These are phyloP conservation scores for Rhea americana DNA, from an alignment of 2,113 vertebrate species.

Conservation along the genomic window DNA sequence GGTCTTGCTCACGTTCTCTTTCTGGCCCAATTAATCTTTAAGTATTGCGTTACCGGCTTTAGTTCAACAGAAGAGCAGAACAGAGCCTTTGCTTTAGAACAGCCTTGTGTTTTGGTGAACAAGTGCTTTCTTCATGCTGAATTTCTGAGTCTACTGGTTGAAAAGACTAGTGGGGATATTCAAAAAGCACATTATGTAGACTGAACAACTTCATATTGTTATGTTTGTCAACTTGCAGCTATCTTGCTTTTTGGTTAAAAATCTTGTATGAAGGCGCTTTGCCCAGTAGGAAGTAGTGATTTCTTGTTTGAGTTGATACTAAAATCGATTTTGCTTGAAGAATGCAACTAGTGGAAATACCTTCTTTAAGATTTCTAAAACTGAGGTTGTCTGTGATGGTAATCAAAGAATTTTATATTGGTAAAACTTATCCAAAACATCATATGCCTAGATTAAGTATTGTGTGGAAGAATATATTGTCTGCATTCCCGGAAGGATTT, in stretches of 20 bases:
- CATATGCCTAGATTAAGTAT: not conserved
- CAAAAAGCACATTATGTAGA: fast-evolving
- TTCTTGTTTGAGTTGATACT: not conserved
- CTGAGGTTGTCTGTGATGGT: not conserved
- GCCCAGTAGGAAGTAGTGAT: not conserved
- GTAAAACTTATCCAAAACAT: fast-evolving
- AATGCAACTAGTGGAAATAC: not conserved
- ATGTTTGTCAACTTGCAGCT: not conserved
- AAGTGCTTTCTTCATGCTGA: not conserved
- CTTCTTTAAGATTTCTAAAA: not conserved
- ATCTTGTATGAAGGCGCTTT: not conserved
- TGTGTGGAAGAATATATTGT: too few relatives aligned
- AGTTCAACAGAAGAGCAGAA: not conserved
- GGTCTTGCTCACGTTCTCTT: not conserved
- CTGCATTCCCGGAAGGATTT: too few relatives aligned
- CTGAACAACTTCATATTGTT: not conserved
- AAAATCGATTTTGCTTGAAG: not conserved
- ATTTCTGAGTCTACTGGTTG: not conserved
- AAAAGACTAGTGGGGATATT: not conserved
- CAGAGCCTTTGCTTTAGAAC: not conserved
- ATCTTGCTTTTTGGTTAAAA: not conserved
- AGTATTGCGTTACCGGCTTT: too few relatives aligned
- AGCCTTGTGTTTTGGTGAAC: not conserved
- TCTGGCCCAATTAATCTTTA: too few relatives aligned
- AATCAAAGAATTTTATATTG: not conserved